A percentile compares a stretch with the other conserved stretches of the same genome.
Evolutionary conservation across 1,140 invertebrate genomes (phyloP).

Genomic region (Leptopilina boulardi): DNA sequence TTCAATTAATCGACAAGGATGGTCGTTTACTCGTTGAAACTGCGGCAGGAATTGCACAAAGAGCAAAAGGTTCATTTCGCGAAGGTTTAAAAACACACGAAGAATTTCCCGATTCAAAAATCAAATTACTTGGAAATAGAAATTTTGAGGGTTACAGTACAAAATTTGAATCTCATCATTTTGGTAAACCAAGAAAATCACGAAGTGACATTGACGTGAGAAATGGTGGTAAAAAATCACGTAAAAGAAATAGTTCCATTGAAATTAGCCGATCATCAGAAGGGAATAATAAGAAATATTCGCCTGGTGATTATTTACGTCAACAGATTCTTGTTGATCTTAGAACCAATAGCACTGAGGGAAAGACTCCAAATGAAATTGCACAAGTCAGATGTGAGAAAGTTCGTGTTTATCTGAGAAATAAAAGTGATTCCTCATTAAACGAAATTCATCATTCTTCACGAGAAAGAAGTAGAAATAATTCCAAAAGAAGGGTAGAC

Average conservation of each 20-base stretch:
- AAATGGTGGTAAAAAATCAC: constrained; percentile 26
- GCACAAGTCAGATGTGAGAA: constrained; percentile 57
- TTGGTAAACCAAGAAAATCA: constrained; percentile 62
- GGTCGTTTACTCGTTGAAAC: constrained; percentile 68
- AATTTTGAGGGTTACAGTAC: constrained; percentile 67
- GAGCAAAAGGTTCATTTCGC: constrained; percentile 66
- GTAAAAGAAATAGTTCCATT: constrained; percentile 29
- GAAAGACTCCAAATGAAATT: constrained; percentile 51
- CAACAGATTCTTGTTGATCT: constrained; percentile 65
- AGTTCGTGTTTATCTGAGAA: constrained; percentile 58
- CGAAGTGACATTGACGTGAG: constrained; percentile 60
- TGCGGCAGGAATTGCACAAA: constrained; percentile 64
- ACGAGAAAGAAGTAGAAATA: constrained; percentile 36
- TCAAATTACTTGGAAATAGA: constrained; percentile 50
- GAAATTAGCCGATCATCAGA: constrained; percentile 30
- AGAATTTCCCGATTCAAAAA: constrained; percentile 52
- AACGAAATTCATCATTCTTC: constrained; percentile 41
- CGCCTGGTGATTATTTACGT: constrained; percentile 60
- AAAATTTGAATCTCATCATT: constrained; percentile 56
- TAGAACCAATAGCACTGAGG: constrained; percentile 33
- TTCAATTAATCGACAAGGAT: constrained; percentile 68
- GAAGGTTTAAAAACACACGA: constrained; percentile 61
- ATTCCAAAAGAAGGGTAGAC: background rate
- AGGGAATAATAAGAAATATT: constrained; percentile 54
- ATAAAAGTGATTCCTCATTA: constrained; percentile 38